phyloP scores from a whole-genome alignment of 2,888 invertebrate genomes.

The Drosophila multiciliata region DNA sequence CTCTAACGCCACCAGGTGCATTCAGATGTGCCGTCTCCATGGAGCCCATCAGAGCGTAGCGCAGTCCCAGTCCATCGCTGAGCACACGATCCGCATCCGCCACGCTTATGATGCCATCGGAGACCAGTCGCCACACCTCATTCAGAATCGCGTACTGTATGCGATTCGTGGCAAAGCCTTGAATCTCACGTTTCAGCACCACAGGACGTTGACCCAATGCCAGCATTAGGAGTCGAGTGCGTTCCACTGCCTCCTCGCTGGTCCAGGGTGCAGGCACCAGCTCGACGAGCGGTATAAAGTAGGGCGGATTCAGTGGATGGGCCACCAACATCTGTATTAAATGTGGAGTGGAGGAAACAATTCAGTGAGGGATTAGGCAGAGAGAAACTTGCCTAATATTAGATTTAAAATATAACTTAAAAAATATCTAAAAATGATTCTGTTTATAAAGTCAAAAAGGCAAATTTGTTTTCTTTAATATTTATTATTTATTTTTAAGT shows the following conservation, averaged over 20 bases:
- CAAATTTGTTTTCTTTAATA: too few species aligned
- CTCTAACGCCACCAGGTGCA: constrained; percentile 93
- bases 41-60: constrained; percentile 97
- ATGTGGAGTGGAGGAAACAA: background rate
- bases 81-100: constrained; percentile 96
- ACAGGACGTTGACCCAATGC: constrained; percentile 97
- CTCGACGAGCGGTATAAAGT: constrained; percentile 97
- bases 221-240: constrained; percentile 91
- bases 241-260: constrained; percentile 88
- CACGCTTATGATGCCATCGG: constrained; percentile 92
- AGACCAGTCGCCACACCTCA: constrained; percentile 95
- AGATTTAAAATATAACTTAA: background rate
- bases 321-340: constrained; percentile 87
- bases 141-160: constrained; percentile 97
- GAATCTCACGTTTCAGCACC: constrained; percentile 92
- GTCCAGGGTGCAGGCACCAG: constrained; percentile 98
- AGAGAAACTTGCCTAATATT: background rate
- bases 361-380: background rate
- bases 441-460: too few species aligned
- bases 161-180: constrained; percentile 97
- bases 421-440: too few species aligned
- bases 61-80: constrained; percentile 96
- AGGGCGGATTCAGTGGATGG: constrained; percentile 98
- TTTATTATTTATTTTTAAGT: too few species aligned
- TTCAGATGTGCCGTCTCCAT: constrained; percentile 97